Evolutionary conservation across 2,888 invertebrate genomes (phyloP), one percentile per base, ranked within the genome.

Genomic region (Kuschelorhynchus macadamiae): DNA sequence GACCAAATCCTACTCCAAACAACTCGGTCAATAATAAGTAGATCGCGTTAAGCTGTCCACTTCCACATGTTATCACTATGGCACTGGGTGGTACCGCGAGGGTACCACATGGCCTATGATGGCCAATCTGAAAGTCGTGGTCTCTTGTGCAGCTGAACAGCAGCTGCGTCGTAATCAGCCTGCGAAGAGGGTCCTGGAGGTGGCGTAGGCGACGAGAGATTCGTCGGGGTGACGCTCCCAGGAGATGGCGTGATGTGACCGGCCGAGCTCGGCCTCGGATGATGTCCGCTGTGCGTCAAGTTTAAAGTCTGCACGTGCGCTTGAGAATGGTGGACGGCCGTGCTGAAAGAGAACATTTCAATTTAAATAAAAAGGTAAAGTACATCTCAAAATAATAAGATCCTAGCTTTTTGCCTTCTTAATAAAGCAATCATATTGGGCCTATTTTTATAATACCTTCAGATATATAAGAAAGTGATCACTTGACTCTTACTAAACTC

Each of bases 61-160:
- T 77, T 79, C 78, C 79, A 77, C 79, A 78, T 79, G 76, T 78
- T 80, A 82, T 81, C 81, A 82, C 82, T 83, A 83, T 83, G 83
- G 82, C 82, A 83, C 82, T 82, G 76, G 76, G 77, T 79, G 60
- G 80, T 80, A 76, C 76, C 73, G 72, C 74, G 75, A 67, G 74
- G 73, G 76, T 75, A 69, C 63, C 62, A 64, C 69, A 36, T 50
- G 60, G 60, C 85, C 93, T 94, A 94, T 91, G 94, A 93, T 84
- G 92, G 90, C 96, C 97, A 97, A 82, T 96, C 96, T 61, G 89
- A 88, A 82, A 96, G 90, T 84, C 96, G 91, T 79, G 94, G 91
- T 82, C 96, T 90, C 86, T 97, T 97, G 84, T 92, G 87, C 76
- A 88, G 83, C 73, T 88, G 89, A 42, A 88, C 87, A 61, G 85